These are phyloP conservation scores for Drosophila gaucha DNA, from an alignment of 2,888 invertebrate genomes.

Conservation along the genomic window DNA sequence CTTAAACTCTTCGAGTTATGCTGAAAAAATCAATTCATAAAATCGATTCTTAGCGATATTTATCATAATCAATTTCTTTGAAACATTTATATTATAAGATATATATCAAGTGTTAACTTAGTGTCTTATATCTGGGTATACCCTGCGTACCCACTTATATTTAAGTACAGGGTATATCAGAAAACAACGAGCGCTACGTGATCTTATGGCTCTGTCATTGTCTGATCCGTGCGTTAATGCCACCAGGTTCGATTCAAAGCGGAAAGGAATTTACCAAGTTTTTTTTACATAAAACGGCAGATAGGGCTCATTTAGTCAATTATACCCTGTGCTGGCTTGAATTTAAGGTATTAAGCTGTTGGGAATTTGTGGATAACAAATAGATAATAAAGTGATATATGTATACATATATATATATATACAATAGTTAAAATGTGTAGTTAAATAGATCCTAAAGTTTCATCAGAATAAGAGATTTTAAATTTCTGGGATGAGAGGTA, in stretches of 20 bases:
- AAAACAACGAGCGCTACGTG: constrained; percentile 35
- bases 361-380: too few relatives aligned
- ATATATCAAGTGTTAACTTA: too few relatives aligned
- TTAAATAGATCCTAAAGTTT: too few relatives aligned
- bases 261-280: constrained; percentile 7
- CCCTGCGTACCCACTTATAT: neutral
- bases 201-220: constrained; percentile 25
- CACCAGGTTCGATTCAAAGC: constrained; percentile 3
- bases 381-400: too few relatives aligned
- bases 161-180: neutral
- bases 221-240: constrained; percentile 19
- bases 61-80: neutral
- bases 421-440: too few relatives aligned
- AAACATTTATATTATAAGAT: too few relatives aligned
- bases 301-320: neutral
- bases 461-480: too few relatives aligned
- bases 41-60: neutral
- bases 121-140: neutral
- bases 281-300: neutral
- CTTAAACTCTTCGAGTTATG: neutral
- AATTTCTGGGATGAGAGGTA: too few relatives aligned
- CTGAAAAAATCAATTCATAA: neutral
- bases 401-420: too few relatives aligned
- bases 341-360: neutral
- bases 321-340: neutral